Percentiles rank a stretch among this genome's conserved stretches.
Evolutionary conservation across 1,140 invertebrate species (phyloP).

Genomic region (Macrocentrus cingulum): DNA sequence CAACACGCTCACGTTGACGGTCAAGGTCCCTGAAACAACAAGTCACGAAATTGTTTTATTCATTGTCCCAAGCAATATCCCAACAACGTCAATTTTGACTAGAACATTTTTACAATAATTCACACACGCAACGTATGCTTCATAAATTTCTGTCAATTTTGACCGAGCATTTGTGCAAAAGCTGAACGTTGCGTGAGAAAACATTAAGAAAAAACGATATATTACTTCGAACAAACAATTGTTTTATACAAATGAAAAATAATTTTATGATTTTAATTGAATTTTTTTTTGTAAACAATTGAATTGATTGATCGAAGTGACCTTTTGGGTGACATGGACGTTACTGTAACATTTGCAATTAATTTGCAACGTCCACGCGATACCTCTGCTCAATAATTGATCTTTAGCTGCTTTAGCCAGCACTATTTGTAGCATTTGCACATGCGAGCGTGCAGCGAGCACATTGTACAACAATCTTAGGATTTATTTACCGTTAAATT

Average conservation of each 20-base stretch:
- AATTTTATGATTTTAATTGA: too few species aligned
- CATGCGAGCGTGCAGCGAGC: background rate
- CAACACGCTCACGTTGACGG: constrained; percentile 89
- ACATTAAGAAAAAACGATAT: too few species aligned
- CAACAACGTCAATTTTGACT: too few species aligned
- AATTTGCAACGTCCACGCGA: background rate
- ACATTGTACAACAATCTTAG: too few species aligned
- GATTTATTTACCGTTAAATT: background rate
- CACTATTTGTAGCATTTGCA: background rate
- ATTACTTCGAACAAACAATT: too few species aligned
- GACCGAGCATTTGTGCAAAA: too few species aligned
- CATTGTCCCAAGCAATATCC: too few species aligned
- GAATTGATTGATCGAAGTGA: constrained; percentile 2
- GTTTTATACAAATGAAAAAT: too few species aligned
- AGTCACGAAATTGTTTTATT: constrained; percentile 22
- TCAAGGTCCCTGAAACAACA: constrained; percentile 77
- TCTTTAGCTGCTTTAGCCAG: background rate
- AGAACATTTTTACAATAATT: too few species aligned
- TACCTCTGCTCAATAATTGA: background rate
- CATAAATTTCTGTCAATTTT: too few species aligned
- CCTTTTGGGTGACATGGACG: constrained; percentile 6
- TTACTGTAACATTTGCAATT: background rate
- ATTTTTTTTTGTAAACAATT: background rate
- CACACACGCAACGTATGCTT: too few species aligned
- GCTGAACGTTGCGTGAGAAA: too few species aligned